Evolutionary conservation across 2,113 vertebrate genomes (phyloP).

Genomic region (Podarcis cretensis): DNA sequence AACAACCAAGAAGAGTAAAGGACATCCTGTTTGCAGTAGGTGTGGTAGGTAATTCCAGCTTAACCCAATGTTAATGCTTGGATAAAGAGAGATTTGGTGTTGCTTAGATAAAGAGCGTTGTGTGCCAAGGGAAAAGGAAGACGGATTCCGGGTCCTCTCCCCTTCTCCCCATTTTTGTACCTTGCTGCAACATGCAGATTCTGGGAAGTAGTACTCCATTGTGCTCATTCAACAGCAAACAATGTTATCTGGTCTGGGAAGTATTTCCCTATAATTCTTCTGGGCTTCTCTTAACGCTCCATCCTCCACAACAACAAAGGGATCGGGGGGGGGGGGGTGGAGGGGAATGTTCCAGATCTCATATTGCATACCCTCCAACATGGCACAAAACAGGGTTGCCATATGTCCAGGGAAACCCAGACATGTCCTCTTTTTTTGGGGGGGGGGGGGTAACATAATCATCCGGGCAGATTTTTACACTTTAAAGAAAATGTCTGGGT

Average conservation of each 20-base stretch:
- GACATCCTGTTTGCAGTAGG: slow-evolving; percentile 14
- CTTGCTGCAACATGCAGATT: neutral
- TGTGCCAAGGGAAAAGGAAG: neutral
- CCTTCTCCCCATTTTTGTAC: neutral
- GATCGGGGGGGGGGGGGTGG: neutral
- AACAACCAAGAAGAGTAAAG: neutral
- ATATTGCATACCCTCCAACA: neutral
- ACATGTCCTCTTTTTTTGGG: too few species aligned
- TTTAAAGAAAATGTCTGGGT: too few species aligned
- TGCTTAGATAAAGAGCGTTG: neutral
- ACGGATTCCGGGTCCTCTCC: neutral
- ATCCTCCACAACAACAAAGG: neutral
- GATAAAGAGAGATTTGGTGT: neutral
- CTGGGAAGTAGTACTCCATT: neutral
- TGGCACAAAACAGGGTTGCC: too few species aligned
- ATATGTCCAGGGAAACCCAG: too few species aligned
- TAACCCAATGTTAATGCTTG: neutral
- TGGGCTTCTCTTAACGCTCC: neutral
- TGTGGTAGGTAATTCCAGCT: neutral
- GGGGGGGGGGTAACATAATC: neutral
- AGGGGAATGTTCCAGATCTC: neutral
- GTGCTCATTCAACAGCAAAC: neutral
- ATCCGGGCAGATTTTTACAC: neutral
- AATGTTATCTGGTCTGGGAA: neutral
- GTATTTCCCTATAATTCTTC: neutral